Percentiles rank a stretch among this genome's conserved stretches.
Evolutionary conservation across 92 coral and sea anemone genomes (phyloP).

Genomic region (Epizoanthus illoricatus): DNA sequence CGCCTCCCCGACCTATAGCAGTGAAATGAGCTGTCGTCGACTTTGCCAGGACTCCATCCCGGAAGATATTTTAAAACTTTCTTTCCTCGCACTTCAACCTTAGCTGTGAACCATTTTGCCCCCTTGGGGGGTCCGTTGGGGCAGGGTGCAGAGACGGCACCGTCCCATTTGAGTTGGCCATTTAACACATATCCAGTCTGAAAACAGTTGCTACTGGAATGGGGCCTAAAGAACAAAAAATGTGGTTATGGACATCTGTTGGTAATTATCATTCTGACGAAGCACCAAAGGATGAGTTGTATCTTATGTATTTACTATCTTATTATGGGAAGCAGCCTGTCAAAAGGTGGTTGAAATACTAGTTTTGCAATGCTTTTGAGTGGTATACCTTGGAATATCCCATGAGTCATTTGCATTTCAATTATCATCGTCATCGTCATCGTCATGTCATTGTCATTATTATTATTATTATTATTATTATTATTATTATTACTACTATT

Average conservation of each 20-base stretch:
- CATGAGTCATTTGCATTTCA: no score
- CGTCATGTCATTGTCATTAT: no score
- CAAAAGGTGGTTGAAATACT: no score
- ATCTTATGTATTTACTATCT: no score
- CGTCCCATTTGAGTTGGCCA: constrained; percentile 54
- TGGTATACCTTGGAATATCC: no score
- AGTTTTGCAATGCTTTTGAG: no score
- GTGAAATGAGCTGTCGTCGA: constrained; percentile 46
- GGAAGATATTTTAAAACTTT: constrained; percentile 43
- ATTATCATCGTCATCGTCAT: no score
- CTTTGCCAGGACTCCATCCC: constrained; percentile 38
- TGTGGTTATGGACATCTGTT: neutral
- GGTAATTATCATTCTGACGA: neutral
- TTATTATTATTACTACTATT: no score
- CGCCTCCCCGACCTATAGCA: constrained; percentile 42
- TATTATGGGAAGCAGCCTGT: no score
- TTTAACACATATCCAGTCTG: constrained; percentile 46
- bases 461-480: no score
- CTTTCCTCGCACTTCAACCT: constrained; percentile 45
- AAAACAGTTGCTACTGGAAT: constrained; percentile 43
- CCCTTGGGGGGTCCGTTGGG: constrained; percentile 52
- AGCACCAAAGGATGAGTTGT: no score
- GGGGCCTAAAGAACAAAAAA: constrained; percentile 39
- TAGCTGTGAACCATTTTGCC: constrained; percentile 43
- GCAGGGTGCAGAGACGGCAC: constrained; percentile 39